Conservation (phyloP, 2,888 invertebrate genomes). For the Drosophila atroscutellata region DNA sequence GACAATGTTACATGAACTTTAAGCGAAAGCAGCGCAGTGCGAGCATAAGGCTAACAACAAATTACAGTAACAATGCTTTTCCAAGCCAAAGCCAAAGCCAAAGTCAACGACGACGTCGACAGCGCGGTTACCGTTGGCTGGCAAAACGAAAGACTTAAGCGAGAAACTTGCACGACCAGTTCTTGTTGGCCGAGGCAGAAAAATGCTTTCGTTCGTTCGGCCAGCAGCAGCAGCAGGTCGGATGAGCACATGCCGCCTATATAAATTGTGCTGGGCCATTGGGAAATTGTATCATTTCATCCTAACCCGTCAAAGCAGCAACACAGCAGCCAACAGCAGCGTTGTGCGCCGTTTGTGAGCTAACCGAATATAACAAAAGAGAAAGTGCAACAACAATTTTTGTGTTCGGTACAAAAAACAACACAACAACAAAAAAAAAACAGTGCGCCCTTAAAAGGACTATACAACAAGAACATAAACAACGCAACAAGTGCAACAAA, state of each 20-base stretch:
- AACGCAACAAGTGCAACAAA: constrained; percentile 47
- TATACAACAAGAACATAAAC: constrained; percentile 49
- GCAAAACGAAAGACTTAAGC: constrained; percentile 82
- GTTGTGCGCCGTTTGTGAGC: constrained; percentile 69
- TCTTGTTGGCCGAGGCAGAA: constrained; percentile 51
- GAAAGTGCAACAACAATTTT: constrained; percentile 68
- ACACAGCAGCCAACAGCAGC: constrained; percentile 79
- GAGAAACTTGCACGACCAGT: constrained; percentile 79
- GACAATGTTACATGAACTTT: constrained; percentile 84
- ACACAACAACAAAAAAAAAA: constrained; percentile 34
- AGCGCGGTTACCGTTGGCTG: constrained; percentile 64
- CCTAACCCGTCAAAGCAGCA: constrained; percentile 85
- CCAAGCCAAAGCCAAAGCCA: constrained; percentile 41
- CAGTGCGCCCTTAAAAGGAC: constrained; percentile 64
- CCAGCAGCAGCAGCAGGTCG: constrained; percentile 47
- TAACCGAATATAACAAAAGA: constrained; percentile 56
- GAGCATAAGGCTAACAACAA: constrained; percentile 62
- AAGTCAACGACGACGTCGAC: constrained; percentile 29
- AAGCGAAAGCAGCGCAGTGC: constrained; percentile 77
- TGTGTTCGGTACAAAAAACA: constrained; percentile 54
- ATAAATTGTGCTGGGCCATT: constrained; percentile 85
- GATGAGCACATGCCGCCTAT: constrained; percentile 83
- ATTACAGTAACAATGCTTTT: constrained; percentile 72
- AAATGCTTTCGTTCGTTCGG: constrained; percentile 61
- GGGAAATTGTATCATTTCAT: constrained; percentile 86